Conservation (phyloP, 1,140 invertebrate genomes). For the Eubasilissa regina region DNA sequence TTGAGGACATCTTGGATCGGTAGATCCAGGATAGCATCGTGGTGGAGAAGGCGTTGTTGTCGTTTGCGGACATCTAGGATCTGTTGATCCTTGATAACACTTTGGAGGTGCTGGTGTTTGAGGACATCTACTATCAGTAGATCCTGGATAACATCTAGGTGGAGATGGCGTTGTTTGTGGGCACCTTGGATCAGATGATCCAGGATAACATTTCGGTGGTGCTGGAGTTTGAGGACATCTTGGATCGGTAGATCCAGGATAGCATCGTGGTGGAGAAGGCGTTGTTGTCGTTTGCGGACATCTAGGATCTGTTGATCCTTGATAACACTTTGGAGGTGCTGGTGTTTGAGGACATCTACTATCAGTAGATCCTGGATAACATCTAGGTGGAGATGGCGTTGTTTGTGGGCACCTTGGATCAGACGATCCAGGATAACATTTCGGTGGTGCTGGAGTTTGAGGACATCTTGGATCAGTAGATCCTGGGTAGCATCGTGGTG, state of each 20-base stretch:
- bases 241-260: slow-evolving; percentile 64
- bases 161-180: slow-evolving; percentile 57
- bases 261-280: slow-evolving; percentile 58
- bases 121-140: slow-evolving; percentile 63
- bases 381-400: slow-evolving; percentile 60
- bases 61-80: slow-evolving; percentile 66
- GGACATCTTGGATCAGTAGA: slow-evolving; percentile 63
- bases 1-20: slow-evolving; percentile 59
- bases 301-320: slow-evolving; percentile 61
- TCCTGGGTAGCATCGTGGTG: slow-evolving; percentile 57
- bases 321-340: slow-evolving; percentile 63
- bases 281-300: slow-evolving; percentile 60
- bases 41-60: slow-evolving; percentile 52
- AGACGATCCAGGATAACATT: slow-evolving; percentile 64
- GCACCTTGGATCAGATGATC: slow-evolving; percentile 63
- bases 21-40: slow-evolving; percentile 62
- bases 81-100: slow-evolving; percentile 63
- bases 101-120: slow-evolving; percentile 55
- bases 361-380: slow-evolving; percentile 65
- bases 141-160: slow-evolving; percentile 64
- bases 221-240: slow-evolving; percentile 61
- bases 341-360: slow-evolving; percentile 63
- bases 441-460: slow-evolving; percentile 53
- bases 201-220: slow-evolving; percentile 62
- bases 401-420: slow-evolving; percentile 65